Conservation (phyloP, 1,140 invertebrate species). For the Danaus plexippus region DNA sequence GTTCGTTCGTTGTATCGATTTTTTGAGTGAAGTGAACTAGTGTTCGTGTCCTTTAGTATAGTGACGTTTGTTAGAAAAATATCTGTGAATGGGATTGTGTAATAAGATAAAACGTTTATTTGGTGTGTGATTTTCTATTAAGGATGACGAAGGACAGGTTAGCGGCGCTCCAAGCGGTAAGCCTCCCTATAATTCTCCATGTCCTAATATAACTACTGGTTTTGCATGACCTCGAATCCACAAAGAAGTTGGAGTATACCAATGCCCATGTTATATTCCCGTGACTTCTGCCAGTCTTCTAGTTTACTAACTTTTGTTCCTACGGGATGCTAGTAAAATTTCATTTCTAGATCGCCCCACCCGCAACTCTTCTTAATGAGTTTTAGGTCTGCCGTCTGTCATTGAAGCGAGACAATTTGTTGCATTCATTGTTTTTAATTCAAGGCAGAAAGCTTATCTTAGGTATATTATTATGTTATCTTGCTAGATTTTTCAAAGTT, state of each 20-base stretch:
- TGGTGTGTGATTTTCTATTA: constrained; percentile 75
- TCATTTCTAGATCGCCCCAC: constrained; percentile 56
- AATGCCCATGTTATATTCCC: constrained; percentile 16
- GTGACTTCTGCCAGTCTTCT: constrained; percentile 1
- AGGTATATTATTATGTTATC: too few species aligned
- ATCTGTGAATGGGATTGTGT: constrained; percentile 85
- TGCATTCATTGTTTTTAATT: constrained; percentile 21
- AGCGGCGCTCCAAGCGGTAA: constrained; percentile 95
- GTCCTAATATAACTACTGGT: constrained; percentile 50
- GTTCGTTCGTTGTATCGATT: constrained; percentile 81
- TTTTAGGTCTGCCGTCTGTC: constrained; percentile 30
- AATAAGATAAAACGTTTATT: constrained; percentile 74
- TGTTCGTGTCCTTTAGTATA: constrained; percentile 84
- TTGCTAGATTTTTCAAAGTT: too few species aligned
- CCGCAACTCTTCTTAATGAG: constrained; percentile 51
- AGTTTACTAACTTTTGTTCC: not conserved
- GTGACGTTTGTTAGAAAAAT: constrained; percentile 80
- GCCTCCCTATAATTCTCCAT: constrained; percentile 62
- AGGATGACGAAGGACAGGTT: constrained; percentile 98
- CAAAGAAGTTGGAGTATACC: constrained; percentile 45
- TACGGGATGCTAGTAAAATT: constrained; percentile 18
- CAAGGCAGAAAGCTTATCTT: too few species aligned
- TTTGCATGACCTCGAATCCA: constrained; percentile 59
- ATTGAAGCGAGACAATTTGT: constrained; percentile 55
- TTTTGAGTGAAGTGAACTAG: constrained; percentile 80